Percentiles rank a stretch among this genome's conserved stretches.
phyloP scores from a whole-genome alignment of 2,888 invertebrate genomes.

The Microctonus aethiopoides region DNA sequence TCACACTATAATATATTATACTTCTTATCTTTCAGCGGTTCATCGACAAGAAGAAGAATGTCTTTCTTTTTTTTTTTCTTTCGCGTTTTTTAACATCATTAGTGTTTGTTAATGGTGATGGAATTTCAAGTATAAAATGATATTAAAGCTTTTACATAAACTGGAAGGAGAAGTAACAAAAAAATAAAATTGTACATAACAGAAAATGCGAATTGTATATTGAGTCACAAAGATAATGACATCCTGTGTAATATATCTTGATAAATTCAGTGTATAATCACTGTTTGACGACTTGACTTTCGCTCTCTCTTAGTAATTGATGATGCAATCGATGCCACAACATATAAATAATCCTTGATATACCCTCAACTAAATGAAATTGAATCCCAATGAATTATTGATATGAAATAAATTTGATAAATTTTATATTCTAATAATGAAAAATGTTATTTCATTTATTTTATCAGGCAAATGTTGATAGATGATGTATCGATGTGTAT shows the following conservation, averaged over 20 bases:
- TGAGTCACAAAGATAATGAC: conserved; percentile 18
- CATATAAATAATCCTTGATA: background rate
- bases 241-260: background rate
- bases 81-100: background rate
- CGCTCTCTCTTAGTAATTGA: background rate
- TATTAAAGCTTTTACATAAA: background rate
- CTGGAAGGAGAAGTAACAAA: background rate
- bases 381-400: background rate
- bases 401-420: background rate
- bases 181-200: background rate
- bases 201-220: conserved; percentile 8
- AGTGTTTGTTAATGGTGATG: conserved; percentile 3
- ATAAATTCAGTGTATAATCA: background rate
- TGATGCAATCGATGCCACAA: background rate
- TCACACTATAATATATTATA: background rate
- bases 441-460: background rate
- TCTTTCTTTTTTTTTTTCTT: background rate
- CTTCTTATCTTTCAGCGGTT: conserved; percentile 21
- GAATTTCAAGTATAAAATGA: background rate
- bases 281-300: background rate
- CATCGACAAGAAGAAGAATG: background rate
- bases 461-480: background rate
- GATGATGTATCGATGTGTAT: conserved; percentile 10
- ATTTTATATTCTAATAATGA: background rate
- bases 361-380: background rate